phyloP scores from a whole-genome alignment of 2,113 vertebrate genomes.

The Mustelus asterias region DNA sequence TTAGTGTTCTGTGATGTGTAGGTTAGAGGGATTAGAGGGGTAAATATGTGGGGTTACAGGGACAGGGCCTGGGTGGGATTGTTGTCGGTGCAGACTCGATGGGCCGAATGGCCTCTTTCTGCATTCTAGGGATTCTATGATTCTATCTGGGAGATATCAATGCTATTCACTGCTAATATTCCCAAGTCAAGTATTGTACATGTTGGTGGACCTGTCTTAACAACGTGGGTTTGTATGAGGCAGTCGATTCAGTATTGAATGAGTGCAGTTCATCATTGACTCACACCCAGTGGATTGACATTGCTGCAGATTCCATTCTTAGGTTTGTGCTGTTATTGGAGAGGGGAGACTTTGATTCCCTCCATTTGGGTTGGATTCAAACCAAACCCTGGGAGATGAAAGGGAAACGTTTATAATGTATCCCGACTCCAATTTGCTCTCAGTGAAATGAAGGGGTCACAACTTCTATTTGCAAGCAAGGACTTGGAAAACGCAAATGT shows the following conservation, averaged over 20 bases:
- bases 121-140: no score
- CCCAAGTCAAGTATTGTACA: neutral
- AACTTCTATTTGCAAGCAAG: neutral
- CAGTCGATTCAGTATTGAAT: neutral
- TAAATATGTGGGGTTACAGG: no score
- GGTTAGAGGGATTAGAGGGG: no score
- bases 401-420: neutral
- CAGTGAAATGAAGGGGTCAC: neutral
- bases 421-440: neutral
- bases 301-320: neutral
- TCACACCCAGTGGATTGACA: neutral
- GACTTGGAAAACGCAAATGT: neutral
- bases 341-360: neutral
- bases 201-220: neutral
- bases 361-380: neutral
- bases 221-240: neutral
- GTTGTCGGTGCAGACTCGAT: no score
- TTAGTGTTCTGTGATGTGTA: no score
- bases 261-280: neutral
- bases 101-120: no score
- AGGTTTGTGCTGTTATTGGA: neutral
- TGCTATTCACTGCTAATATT: neutral
- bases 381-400: neutral
- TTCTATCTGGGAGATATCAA: neutral
- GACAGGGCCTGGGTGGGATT: no score